These are phyloP conservation scores for Lutraria rhynchaena DNA, from an alignment of 1,140 invertebrate genomes.

Conservation along the genomic window DNA sequence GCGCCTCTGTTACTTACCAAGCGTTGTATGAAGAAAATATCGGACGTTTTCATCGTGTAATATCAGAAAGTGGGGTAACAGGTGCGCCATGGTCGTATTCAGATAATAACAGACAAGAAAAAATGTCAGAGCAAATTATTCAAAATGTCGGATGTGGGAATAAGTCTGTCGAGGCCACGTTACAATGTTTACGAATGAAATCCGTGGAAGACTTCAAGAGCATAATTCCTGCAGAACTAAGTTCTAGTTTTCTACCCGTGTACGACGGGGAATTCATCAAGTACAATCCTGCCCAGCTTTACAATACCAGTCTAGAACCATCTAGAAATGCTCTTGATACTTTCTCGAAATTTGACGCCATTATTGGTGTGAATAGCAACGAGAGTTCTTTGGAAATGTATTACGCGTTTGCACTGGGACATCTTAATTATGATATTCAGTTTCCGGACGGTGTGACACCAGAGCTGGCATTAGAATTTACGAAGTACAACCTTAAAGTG, in stretches of 20 bases:
- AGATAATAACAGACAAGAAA: background rate
- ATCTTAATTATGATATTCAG: background rate
- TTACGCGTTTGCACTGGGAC: background rate
- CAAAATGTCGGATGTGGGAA: background rate
- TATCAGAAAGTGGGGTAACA: conserved; percentile 50
- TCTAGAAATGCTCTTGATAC: background rate
- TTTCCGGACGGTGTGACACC: conserved; percentile 4
- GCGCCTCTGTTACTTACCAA: conserved; percentile 39
- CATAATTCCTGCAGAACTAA: background rate
- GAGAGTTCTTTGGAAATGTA: conserved; percentile 2
- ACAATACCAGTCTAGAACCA: background rate
- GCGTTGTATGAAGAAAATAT: conserved; percentile 45
- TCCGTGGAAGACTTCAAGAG: background rate
- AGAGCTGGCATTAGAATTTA: background rate
- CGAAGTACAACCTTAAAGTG: background rate
- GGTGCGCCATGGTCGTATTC: conserved; percentile 1
- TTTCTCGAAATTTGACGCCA: conserved; percentile 4
- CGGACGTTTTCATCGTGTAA: conserved; percentile 58
- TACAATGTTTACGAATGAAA: background rate
- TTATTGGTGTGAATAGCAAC: conserved; percentile 23
- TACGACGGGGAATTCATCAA: conserved; percentile 36
- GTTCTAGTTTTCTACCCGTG: background rate
- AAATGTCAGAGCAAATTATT: background rate
- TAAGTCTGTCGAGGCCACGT: background rate
- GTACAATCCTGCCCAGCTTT: conserved; percentile 5